phyloP scores from a whole-genome alignment of 2,113 vertebrate species.

The Mola mola region DNA sequence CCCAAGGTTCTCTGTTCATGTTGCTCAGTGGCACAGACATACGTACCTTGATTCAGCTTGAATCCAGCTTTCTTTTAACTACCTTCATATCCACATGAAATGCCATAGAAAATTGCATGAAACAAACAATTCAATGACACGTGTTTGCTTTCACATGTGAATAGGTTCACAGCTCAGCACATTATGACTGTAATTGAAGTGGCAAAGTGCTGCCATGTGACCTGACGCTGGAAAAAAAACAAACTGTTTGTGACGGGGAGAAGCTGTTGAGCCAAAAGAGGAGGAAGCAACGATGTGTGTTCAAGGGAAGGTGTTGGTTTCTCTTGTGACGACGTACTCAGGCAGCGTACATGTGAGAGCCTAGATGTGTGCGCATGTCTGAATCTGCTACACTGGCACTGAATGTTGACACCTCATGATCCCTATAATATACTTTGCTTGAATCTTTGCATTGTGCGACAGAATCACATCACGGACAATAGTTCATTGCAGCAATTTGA shows the following conservation, averaged over 20 bases:
- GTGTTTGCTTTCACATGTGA: slow-evolving; percentile 3
- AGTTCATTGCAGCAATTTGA: too few species aligned
- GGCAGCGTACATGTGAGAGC: not conserved
- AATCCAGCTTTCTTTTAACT: not conserved
- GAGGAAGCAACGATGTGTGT: not conserved
- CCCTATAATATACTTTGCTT: too few species aligned
- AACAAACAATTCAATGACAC: too few species aligned
- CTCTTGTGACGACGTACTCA: slow-evolving; percentile 9
- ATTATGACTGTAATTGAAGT: slow-evolving; percentile 44
- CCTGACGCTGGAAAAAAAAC: slow-evolving; percentile 49
- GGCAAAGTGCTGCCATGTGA: slow-evolving; percentile 52
- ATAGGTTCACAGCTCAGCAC: slow-evolving; percentile 32
- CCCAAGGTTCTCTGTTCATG: too few species aligned
- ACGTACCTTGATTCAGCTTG: not conserved
- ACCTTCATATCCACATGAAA: not conserved
- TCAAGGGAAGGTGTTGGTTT: slow-evolving; percentile 26
- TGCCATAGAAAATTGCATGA: not conserved
- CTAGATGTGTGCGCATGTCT: slow-evolving; percentile 8
- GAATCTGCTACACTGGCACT: too few species aligned
- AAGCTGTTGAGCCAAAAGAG: slow-evolving; percentile 41
- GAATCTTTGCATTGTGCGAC: too few species aligned
- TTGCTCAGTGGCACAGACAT: not conserved
- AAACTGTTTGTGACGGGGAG: slow-evolving; percentile 45
- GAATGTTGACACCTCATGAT: too few species aligned
- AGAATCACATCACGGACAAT: too few species aligned